Base-by-base conservation (phyloP, 2,888 invertebrate species). In the Cryptocephalus moraei region DNA sequence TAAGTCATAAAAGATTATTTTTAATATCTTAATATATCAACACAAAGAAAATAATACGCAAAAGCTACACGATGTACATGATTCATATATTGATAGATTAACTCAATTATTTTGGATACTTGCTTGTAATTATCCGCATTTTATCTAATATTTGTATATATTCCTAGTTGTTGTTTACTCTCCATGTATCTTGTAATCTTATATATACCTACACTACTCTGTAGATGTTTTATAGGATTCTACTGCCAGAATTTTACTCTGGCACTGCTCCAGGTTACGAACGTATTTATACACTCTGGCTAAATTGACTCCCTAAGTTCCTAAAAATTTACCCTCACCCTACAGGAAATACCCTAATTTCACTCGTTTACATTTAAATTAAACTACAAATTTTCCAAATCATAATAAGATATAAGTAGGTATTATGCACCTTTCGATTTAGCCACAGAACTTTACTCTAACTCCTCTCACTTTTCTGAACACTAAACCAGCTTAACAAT, bases 101-200 rank as follows among this genome's bases (percentile, higher is more conserved):
- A 66, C 63, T 68, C 63, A 68, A 66, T 71, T 71, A 70, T 71
- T 71, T 71, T 71, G 66, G 70, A 71, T 71, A 71, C 70, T 70
- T 69, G 70, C 71, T 70, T 71, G 64, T 67, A 65, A 61, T 66
- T 69, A 70, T 48, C 65, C 63, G 69, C 69, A 68, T 70, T 70
- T 68, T 68, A 40, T 43, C 33, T 43, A 43, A 10, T 34, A 33
- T 64, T 70, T 22, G 67, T 65, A 69, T 66, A 69, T 67, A 66
- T 54, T 61, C 60, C 13, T 61, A 64, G 52, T 62, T 63, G 63
- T 63, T 66, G 63, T 65, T 64, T 61, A 62, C 59, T 54, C 56
- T 61, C 56, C 54, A 56, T 64, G 62, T 65, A 47, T 43, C 59
- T 55, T 55, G 6, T 36, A 49, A 51, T 48, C 57, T 55, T 59